Conservation (phyloP, 1,140 invertebrate genomes). For the Zaprionus capensis region DNA sequence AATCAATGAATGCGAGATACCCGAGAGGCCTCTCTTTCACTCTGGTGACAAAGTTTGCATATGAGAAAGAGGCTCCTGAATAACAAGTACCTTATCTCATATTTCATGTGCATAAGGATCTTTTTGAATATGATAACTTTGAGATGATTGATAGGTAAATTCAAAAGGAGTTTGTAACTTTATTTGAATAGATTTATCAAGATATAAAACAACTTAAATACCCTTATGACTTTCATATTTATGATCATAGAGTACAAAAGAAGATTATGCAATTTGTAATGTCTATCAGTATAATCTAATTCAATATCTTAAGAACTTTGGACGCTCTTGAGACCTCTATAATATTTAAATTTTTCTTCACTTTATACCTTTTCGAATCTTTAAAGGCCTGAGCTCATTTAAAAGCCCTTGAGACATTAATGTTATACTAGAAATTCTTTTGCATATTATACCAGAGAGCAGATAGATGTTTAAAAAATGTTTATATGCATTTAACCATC, state of each 20-base stretch:
- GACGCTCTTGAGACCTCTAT: too few relatives aligned
- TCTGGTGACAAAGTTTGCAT: background rate
- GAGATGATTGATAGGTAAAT: too few relatives aligned
- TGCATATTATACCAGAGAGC: background rate
- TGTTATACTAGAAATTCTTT: background rate
- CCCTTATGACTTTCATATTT: too few relatives aligned
- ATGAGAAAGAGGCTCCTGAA: background rate
- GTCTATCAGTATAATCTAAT: too few relatives aligned
- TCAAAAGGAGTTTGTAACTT: too few relatives aligned
- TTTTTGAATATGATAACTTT: background rate
- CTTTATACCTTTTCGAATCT: too few relatives aligned
- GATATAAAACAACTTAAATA: too few relatives aligned
- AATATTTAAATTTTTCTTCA: too few relatives aligned
- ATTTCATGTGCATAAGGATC: background rate
- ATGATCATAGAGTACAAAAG: too few relatives aligned
- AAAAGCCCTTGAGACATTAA: background rate
- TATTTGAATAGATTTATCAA: too few relatives aligned
- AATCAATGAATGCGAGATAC: conserved; percentile 17
- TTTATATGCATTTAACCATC: background rate
- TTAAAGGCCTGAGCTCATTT: background rate
- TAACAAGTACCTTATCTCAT: background rate
- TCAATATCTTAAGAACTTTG: too few relatives aligned
- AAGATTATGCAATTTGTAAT: fast-evolving
- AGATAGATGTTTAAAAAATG: too few relatives aligned
- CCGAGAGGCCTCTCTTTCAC: background rate